Conservation (phyloP, 2,888 invertebrate genomes). For the Chrysodeixis includens region DNA sequence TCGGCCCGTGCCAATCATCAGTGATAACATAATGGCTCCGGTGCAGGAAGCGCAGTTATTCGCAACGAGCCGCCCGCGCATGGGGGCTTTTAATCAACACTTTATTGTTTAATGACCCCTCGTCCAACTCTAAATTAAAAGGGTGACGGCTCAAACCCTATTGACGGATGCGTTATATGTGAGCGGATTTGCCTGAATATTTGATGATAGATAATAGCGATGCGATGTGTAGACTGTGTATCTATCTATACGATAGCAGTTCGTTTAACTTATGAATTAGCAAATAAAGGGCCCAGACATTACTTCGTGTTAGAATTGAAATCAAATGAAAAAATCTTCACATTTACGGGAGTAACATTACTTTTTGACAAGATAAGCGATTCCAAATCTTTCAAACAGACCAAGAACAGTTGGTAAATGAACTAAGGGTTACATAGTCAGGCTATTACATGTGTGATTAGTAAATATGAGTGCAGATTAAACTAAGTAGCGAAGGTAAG, state of each 20-base stretch:
- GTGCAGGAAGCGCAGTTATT: constrained; percentile 87
- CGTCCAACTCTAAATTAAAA: constrained; percentile 88
- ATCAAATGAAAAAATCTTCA: no score
- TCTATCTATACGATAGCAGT: not conserved
- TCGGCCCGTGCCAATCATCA: constrained; percentile 84
- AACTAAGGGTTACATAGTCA: not conserved
- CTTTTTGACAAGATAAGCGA: no score
- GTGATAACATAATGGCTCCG: constrained; percentile 87
- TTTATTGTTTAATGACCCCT: constrained; percentile 90
- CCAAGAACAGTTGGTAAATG: not conserved
- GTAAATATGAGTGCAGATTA: constrained; percentile 80
- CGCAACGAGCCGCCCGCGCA: constrained; percentile 81
- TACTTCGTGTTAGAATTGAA: no score
- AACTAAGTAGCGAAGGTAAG: constrained; percentile 64
- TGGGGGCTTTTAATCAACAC: constrained; percentile 90
- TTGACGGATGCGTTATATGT: constrained; percentile 86
- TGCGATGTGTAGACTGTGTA: not conserved
- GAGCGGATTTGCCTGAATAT: constrained; percentile 82
- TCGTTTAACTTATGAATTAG: not conserved
- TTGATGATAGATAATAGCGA: constrained; percentile 81
- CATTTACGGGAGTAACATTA: no score
- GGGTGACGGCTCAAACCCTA: constrained; percentile 88
- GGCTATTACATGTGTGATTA: constrained; percentile 62
- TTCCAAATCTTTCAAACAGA: not conserved
- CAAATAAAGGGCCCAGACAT: no score